phyloP scores from a whole-genome alignment of 2,113 vertebrate species.

The Arizona elegans region DNA sequence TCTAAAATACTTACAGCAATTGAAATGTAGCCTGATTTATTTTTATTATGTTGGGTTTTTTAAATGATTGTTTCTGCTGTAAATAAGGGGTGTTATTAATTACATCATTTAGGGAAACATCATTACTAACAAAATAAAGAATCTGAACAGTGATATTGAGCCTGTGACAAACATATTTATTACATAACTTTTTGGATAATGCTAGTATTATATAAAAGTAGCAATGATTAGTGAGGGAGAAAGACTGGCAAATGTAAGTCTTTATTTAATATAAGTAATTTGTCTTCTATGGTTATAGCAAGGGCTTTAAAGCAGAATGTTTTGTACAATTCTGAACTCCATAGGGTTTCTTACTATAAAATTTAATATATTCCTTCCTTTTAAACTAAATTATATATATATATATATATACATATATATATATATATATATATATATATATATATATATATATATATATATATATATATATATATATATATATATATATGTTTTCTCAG shows the following conservation, averaged over 20 bases:
- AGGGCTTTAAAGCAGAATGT: not conserved
- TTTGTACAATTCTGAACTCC: not conserved
- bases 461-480: too few species aligned
- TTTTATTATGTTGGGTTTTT: rapidly evolving
- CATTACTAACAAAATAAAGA: not conserved
- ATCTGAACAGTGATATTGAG: not conserved
- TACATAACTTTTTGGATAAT: not conserved
- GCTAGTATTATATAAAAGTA: not conserved
- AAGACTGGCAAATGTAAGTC: not conserved
- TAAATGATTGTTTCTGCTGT: not conserved
- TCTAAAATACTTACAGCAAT: not conserved
- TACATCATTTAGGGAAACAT: not conserved
- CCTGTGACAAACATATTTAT: not conserved
- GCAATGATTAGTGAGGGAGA: not conserved
- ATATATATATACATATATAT: too few species aligned
- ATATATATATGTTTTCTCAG: too few species aligned
- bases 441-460: too few species aligned
- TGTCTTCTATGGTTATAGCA: not conserved
- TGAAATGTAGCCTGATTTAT: not conserved
- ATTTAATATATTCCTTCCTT: not conserved
- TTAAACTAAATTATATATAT: not conserved
- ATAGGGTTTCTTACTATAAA: not conserved
- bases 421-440: too few species aligned
- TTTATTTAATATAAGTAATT: not conserved
- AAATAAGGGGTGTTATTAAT: not conserved